Evolutionary conservation across 1,140 invertebrate species (phyloP).

Genomic region (Cotesia typhae): DNA sequence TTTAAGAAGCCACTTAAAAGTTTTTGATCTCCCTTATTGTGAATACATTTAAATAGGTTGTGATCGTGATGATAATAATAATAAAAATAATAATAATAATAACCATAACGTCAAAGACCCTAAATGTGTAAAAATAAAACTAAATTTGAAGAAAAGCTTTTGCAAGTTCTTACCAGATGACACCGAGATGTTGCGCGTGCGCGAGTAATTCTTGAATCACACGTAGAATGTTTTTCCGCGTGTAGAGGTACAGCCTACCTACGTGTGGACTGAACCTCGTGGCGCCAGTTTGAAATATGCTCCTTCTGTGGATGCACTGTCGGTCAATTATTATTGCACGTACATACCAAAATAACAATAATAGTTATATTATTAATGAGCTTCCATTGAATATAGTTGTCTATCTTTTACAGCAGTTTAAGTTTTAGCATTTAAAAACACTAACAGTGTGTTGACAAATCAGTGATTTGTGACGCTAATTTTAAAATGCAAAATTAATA

Average conservation of each 20-base stretch:
- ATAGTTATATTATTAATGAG: too few relatives aligned
- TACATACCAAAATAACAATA: not conserved
- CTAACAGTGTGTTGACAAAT: not conserved
- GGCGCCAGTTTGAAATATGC: slow-evolving; percentile 65
- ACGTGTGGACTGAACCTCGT: slow-evolving; percentile 53
- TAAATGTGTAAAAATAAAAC: not conserved
- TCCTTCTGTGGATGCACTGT: slow-evolving; percentile 62
- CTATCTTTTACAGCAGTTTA: too few relatives aligned
- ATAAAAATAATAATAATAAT: too few relatives aligned
- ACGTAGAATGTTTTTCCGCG: slow-evolving; percentile 39
- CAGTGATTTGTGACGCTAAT: not conserved
- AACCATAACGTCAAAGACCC: too few relatives aligned
- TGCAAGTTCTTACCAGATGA: slow-evolving; percentile 11
- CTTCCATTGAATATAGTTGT: too few relatives aligned
- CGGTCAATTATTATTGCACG: slow-evolving; percentile 29
- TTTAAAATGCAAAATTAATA: not conserved
- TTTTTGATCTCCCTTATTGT: too few relatives aligned
- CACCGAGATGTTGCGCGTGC: slow-evolving; percentile 40
- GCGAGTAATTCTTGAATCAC: slow-evolving; percentile 47
- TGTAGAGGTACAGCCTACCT: slow-evolving; percentile 53
- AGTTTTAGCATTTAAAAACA: not conserved
- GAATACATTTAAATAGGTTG: too few relatives aligned
- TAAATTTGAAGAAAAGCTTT: slow-evolving; percentile 18
- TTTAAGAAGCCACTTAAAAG: too few relatives aligned
- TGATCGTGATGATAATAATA: too few relatives aligned